Base-by-base conservation (phyloP, 2,113 vertebrate species). In the Pithys albifrons region DNA sequence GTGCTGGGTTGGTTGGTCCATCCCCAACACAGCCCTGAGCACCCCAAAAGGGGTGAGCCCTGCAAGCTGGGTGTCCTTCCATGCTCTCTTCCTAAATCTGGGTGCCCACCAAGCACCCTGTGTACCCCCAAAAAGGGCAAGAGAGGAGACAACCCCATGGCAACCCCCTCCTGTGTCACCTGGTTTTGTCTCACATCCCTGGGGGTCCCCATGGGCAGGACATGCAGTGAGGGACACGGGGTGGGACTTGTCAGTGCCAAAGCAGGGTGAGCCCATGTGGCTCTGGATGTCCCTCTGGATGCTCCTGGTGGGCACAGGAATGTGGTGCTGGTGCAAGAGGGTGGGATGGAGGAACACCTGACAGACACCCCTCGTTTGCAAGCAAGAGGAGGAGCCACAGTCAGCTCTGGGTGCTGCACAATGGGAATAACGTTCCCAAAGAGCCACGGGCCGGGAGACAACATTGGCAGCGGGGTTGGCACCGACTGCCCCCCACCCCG, bases 171-270 rank as follows among this genome's bases (percentile, higher is more conserved):
- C 49, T 1, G 2, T 41, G 48, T 7, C 33, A 45, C n/a, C 45
- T 15, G 2, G 19, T 2, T 48, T 22, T n/a, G 29, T 54, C 29
- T 84, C 46, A 3, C 88, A 7, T 19, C n/a, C 23, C 1, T 0
- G 0, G 27, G 41, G 18, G 14, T 51, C 17, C 31, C 43, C 7
- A 4, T 0, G 0, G n/a, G 43, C 51, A 39, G 51, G 25, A 19
- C 6, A 4, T 0, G 35, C 4, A 9, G 28, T 1, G 29, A 20
- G 51, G 78, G 33, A 29, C 49, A 7, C 0, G 1, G 45, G 61
- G 10, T n/a, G 57, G 27, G 45, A 27, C 0, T 24, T 10, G 51
- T 35, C 3, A 1, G 20, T 13, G 64, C 33, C 4, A 0, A 24
- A 59, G 39, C 2, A 1, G 39, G 51, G 49, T 51, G 58, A 52